Base-by-base conservation (phyloP, 2,797 vertebrate genomes). In the Spea hammondii region DNA sequence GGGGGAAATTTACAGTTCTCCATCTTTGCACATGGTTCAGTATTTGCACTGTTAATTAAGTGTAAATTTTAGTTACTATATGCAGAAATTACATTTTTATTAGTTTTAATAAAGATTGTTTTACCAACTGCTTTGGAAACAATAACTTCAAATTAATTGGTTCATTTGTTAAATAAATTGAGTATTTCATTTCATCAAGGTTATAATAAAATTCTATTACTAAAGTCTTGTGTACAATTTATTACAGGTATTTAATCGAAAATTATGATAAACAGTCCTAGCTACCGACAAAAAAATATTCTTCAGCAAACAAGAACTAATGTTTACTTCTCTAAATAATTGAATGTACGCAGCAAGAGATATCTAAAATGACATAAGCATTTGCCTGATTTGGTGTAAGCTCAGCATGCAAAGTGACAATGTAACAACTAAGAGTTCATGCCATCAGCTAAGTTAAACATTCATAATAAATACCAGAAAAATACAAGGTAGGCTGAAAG, bases 291-390 rank as follows among this genome's bases (percentile, higher is more conserved):
- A 62, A 32, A 62, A 6, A 62, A 62, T 57, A 10, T 57, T 62
- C 14, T 32, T 17, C 14, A 17, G 59, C 59, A 62, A 62, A 32
- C 14, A 62, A 62, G 3, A 14, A 12, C 59, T 12, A 62, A 62
- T 62, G 12, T 62, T 17, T 62, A 10, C 44, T 47, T 47, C 14
- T n/a, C 6, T 47, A 10, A 65, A 65, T 65, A 65, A 65, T 47
- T 47, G 45, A 65, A 65, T 45, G 47, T 45, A 65, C 45, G 45
- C 64, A 47, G 64, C 64, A 65, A 65, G 45, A 65, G 8, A 11
- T 65, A 65, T 45, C 64, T 65, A 65, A 65, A n/a, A 65, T 47
- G 64, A 45, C 32, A 65, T 47, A 45, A 65, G 64, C 14, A 65
- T 65, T 65, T 62, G 45, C 64, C 8, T 9, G 64, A 65, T 46